Evolutionary conservation across 2,113 vertebrate genomes (phyloP), one percentile per base, ranked within the genome.

Genomic region (Channa maculata): DNA sequence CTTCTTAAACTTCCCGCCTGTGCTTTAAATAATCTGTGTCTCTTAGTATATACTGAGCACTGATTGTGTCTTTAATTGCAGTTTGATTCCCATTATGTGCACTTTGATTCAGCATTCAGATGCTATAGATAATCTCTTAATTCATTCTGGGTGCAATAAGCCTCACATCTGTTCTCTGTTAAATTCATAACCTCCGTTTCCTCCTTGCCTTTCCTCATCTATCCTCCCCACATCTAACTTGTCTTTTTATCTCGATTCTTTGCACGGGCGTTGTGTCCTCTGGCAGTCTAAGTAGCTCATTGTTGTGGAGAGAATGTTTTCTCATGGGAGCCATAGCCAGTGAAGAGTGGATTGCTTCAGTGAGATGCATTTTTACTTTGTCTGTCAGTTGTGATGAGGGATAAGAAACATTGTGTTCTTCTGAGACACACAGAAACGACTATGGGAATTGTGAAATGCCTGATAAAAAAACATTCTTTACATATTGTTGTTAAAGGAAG

Each of bases 211-310:
- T 14, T 65, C 72, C 38, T 68, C 80, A 54, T 85, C 70, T 39
- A 61, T 61, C 69, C 51, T 77, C 57, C 65, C 70, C 44, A 66
- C 80, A 71, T 85, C 79, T 66, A 72, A 80, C 80, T 73, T 75
- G 59, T 75, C 65, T 73, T 83, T 87, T 84, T 85, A 88, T 88
- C 76, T 84, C 72, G 61, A 66, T 86, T 77, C 91, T 83, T 69
- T 84, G 82, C 79, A 77, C 79, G 79, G 78, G 79, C 78, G 54
- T 72, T 62, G 73, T 86, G 80, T 89, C 83, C 83, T 88, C 87
- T 90, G 88, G 87, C 88, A 82, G 86, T 87, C 83, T 87, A 90
- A 92, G 90, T 83, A 89, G 86, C 83, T 90, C 84, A 87, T 88
- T 91, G 89, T 91, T 86, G 86, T 83, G 80, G 71, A 69, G 85